Percentiles rank a stretch among this genome's conserved stretches.
Conservation (phyloP, 2,888 invertebrate species). For the Conchocele bisecta region DNA sequence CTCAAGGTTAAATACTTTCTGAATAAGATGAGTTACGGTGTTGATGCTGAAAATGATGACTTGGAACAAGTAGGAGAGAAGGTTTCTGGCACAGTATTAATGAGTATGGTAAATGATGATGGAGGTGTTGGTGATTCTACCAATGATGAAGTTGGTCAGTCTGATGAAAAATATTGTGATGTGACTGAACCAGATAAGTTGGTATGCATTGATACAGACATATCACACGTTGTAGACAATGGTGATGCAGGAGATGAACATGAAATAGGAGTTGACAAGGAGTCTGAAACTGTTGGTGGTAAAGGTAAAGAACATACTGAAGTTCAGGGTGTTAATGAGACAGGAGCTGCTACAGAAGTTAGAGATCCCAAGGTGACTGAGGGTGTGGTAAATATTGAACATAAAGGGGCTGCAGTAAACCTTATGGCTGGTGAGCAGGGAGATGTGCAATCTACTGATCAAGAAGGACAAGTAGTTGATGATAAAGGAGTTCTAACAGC, state of each 20-base stretch:
- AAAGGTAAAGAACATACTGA: background rate
- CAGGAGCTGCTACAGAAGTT: background rate
- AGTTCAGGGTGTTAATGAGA: background rate
- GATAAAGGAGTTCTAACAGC: background rate
- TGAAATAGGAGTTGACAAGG: background rate
- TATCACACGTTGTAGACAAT: background rate
- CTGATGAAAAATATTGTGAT: background rate
- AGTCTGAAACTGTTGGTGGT: background rate
- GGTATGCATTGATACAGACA: background rate
- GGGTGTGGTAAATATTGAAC: background rate
- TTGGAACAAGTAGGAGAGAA: conserved; percentile 1
- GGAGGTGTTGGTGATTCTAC: background rate
- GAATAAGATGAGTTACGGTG: conserved; percentile 10
- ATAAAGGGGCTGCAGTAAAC: background rate
- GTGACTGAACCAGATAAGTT: too few species aligned
- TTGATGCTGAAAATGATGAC: background rate
- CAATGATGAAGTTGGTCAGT: background rate
- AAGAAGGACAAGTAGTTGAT: background rate
- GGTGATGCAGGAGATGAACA: conserved; percentile 23
- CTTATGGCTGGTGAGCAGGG: background rate
- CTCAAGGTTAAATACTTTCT: conserved; percentile 69
- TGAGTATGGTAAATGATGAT: background rate
- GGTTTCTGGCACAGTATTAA: background rate
- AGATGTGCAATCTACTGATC: background rate
- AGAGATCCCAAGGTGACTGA: too few species aligned